phyloP scores from a whole-genome alignment of 2,888 invertebrate species.

The Aphidius colemani region DNA sequence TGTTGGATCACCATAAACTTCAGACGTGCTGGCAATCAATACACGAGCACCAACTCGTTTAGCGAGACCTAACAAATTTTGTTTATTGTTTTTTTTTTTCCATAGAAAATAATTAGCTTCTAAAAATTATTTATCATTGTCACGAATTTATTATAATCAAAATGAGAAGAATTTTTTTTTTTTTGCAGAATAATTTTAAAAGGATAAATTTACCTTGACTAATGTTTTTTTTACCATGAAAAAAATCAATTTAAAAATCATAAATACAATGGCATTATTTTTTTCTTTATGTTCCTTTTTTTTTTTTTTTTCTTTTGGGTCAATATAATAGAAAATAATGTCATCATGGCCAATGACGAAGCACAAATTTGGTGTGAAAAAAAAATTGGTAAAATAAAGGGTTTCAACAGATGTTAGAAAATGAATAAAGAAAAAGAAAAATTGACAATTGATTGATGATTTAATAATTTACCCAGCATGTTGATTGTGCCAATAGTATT shows the following conservation, averaged over 20 bases:
- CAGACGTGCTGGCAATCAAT: constrained; percentile 96
- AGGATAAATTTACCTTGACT: neutral
- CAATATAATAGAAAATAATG: no score
- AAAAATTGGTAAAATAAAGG: neutral
- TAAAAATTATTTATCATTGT: constrained; percentile 2
- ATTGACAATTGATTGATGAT: neutral
- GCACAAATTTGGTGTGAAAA: no score
- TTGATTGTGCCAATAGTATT: constrained; percentile 97
- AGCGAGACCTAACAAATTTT: constrained; percentile 73
- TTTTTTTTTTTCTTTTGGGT: no score
- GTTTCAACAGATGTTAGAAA: neutral
- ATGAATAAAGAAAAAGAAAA: neutral
- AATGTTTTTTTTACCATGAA: neutral
- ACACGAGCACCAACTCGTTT: constrained; percentile 91
- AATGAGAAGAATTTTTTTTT: constrained; percentile 5
- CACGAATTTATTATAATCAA: neutral
- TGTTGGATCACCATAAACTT: constrained; percentile 98
- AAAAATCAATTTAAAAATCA: no score
- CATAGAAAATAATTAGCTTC: constrained; percentile 6
- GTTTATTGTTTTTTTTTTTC: no score
- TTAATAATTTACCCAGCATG: constrained; percentile 72
- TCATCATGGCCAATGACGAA: no score
- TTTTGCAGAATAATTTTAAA: neutral
- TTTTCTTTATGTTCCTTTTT: no score
- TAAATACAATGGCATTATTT: no score